Percentiles rank a stretch among this genome's conserved stretches.
Evolutionary conservation across 2,888 invertebrate genomes (phyloP).

Genomic region (Pediacus dermestoides): DNA sequence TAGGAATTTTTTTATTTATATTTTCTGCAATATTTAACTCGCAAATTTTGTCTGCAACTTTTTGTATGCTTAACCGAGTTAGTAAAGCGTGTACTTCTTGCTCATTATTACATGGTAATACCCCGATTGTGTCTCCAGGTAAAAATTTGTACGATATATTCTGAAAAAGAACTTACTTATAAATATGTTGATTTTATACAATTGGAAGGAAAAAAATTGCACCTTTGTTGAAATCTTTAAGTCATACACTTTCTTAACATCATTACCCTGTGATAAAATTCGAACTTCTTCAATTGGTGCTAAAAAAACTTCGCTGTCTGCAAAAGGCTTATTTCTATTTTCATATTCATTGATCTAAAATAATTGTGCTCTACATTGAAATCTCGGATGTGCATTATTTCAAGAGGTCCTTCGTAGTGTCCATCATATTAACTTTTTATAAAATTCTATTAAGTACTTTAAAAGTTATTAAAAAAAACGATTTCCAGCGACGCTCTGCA

Average conservation of each 20-base stretch:
- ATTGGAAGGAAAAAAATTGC: constrained; percentile 21
- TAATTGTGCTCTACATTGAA: too few species aligned
- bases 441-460: too few species aligned
- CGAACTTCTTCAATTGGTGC: constrained; percentile 48
- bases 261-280: constrained; percentile 51
- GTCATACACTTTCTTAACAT: constrained; percentile 63
- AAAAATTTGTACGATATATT: constrained; percentile 38
- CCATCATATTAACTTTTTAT: too few species aligned
- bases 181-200: too few species aligned
- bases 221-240: constrained; percentile 57
- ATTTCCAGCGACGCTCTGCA: too few species aligned
- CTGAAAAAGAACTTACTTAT: constrained; percentile 32
- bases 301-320: constrained; percentile 48
- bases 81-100: constrained; percentile 61
- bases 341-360: constrained; percentile 12
- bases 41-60: constrained; percentile 52
- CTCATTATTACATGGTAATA: constrained; percentile 62
- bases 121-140: constrained; percentile 60
- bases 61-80: constrained; percentile 51
- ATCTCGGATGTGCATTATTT: too few species aligned
- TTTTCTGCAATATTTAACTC: constrained; percentile 44
- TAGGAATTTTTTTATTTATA: constrained; percentile 51
- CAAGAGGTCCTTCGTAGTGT: too few species aligned
- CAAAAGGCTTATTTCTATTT: constrained; percentile 43
- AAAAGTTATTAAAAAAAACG: too few species aligned